These are phyloP conservation scores for Melanogrammus aeglefinus DNA, from an alignment of 2,797 vertebrate species.

Conservation along the genomic window DNA sequence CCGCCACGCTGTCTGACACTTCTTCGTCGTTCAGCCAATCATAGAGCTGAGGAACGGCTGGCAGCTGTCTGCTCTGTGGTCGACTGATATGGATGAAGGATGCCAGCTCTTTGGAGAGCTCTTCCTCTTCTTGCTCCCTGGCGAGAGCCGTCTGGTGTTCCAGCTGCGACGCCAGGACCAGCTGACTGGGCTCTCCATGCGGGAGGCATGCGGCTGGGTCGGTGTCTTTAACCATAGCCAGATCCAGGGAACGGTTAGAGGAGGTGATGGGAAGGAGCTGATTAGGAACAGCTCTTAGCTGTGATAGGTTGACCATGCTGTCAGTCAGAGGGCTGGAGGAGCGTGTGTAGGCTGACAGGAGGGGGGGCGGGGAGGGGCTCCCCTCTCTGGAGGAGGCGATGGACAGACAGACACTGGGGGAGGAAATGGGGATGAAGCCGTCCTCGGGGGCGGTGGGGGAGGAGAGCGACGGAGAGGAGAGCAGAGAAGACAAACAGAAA, in stretches of 20 bases:
- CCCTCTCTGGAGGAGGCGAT: constrained; percentile 54
- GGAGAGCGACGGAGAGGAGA: constrained; percentile 18
- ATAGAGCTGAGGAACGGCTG: constrained; percentile 35
- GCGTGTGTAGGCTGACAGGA: constrained; percentile 22
- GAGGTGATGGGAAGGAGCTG: constrained; percentile 13
- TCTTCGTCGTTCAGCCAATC: constrained; percentile 50
- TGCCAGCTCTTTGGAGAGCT: constrained; percentile 58
- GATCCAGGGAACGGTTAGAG: constrained; percentile 32
- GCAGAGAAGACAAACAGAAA: constrained; percentile 29
- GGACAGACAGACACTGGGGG: constrained; percentile 34
- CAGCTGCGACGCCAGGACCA: not conserved
- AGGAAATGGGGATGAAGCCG: constrained; percentile 26
- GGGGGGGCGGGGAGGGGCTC: constrained; percentile 27
- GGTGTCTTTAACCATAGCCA: constrained; percentile 15
- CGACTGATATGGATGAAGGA: constrained; percentile 59
- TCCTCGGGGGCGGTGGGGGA: constrained; percentile 26
- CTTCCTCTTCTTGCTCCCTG: constrained; percentile 72
- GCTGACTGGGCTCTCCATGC: not conserved
- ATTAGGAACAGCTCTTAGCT: not conserved
- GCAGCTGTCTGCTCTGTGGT: constrained; percentile 34
- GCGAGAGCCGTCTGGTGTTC: constrained; percentile 11
- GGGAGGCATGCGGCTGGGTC: not conserved
- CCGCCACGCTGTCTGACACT: constrained; percentile 3
- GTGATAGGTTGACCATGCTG: constrained; percentile 42
- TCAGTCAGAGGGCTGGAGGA: constrained; percentile 27